A percentile compares a stretch with the other conserved stretches of the same genome.
Evolutionary conservation across 2,888 invertebrate species (phyloP).

Genomic region (Hybos culiciformis): DNA sequence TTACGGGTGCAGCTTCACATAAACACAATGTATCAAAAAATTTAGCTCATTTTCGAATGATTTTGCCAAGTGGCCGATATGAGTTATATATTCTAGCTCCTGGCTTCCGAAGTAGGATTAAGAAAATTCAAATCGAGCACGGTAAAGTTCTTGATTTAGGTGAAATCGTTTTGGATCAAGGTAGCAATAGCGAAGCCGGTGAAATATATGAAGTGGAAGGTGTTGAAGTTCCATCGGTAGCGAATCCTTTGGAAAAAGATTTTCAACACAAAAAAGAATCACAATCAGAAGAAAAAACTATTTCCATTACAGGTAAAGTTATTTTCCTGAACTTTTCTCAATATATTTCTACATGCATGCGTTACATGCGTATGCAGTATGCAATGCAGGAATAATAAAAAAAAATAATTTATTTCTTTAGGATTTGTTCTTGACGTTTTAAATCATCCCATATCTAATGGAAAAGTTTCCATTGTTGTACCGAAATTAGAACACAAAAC

Average conservation of each 20-base stretch:
- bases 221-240: constrained; percentile 11
- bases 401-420: constrained; percentile 3
- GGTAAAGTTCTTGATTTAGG: constrained; percentile 22
- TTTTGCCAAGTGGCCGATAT: constrained; percentile 56
- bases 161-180: constrained; percentile 17
- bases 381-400: no score
- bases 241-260: background rate
- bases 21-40: constrained; percentile 50
- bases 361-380: no score
- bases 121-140: constrained; percentile 27
- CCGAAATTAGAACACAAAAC: constrained; percentile 29
- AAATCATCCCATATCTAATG: constrained; percentile 44
- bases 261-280: background rate
- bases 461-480: constrained; percentile 38
- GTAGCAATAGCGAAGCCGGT: constrained; percentile 2
- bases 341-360: no score
- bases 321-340: background rate
- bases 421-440: constrained; percentile 46
- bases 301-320: constrained; percentile 14
- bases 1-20: constrained; percentile 42
- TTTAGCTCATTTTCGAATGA: constrained; percentile 55
- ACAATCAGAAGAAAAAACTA: background rate
- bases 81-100: constrained; percentile 45
- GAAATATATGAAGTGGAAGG: constrained; percentile 21
- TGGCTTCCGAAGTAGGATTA: constrained; percentile 41